Conservation (phyloP, 2,113 vertebrate species). For the Halichoerus grypus region DNA sequence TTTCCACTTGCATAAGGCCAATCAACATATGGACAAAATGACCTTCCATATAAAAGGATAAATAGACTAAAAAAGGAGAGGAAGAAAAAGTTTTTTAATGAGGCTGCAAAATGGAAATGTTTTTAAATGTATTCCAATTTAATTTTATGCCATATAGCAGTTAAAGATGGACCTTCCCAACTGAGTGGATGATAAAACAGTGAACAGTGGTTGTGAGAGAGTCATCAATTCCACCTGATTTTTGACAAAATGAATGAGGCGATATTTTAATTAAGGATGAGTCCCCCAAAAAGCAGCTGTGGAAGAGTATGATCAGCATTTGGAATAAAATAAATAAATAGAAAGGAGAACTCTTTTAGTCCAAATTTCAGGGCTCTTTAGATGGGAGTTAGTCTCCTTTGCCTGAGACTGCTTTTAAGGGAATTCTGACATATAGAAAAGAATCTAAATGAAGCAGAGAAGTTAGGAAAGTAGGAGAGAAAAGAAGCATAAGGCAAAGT, state of each 20-base stretch:
- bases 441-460: neutral
- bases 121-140: conserved; percentile 27
- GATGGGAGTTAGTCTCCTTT: neutral
- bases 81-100: neutral
- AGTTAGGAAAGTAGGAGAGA: neutral
- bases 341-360: neutral
- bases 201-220: neutral
- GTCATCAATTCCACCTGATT: neutral
- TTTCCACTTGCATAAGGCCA: neutral
- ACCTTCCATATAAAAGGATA: neutral
- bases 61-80: neutral
- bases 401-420: neutral
- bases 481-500: neutral
- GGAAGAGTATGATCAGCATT: neutral
- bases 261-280: neutral
- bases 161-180: neutral
- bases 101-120: neutral
- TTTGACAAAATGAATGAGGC: neutral
- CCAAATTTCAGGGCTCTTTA: neutral
- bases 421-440: neutral
- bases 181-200: neutral
- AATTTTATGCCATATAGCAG: neutral
- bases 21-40: neutral
- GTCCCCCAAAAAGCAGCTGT: neutral
- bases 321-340: neutral